These are phyloP conservation scores for Athene cunicularia DNA, from an alignment of 2,113 vertebrate species.

Conservation along the genomic window DNA sequence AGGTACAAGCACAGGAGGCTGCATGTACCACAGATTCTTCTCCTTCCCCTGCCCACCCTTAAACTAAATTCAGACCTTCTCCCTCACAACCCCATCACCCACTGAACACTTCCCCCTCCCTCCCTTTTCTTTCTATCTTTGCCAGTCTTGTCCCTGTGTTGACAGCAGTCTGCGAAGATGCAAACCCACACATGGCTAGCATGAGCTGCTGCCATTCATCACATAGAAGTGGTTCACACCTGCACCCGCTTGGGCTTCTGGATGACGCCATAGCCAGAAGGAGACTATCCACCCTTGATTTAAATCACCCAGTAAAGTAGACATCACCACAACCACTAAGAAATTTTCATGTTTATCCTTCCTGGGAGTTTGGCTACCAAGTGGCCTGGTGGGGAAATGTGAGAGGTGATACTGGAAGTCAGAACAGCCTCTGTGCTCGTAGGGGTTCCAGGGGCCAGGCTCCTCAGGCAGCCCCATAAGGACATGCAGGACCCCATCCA, in stretches of 20 bases:
- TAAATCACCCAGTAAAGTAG: neutral
- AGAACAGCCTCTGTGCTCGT: neutral
- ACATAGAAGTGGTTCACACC: neutral
- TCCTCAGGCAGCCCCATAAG: neutral
- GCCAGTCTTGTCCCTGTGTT: neutral
- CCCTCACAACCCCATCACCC: neutral
- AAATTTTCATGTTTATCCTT: neutral
- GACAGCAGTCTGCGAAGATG: neutral
- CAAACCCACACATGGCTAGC: neutral
- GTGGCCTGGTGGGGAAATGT: neutral
- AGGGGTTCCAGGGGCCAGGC: neutral
- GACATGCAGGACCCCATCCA: accelerated
- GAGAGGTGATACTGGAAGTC: neutral
- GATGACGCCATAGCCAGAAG: neutral
- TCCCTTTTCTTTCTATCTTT: neutral
- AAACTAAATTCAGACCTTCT: neutral
- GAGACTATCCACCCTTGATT: neutral
- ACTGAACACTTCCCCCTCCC: neutral
- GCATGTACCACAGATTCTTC: neutral
- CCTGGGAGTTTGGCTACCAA: neutral
- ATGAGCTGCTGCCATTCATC: neutral
- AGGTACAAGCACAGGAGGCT: neutral
- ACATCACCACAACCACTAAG: neutral
- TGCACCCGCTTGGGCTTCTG: neutral
- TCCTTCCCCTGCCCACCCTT: neutral